Evolutionary conservation across 2,888 invertebrate genomes (phyloP).

Genomic region (Parochlus steinenii): DNA sequence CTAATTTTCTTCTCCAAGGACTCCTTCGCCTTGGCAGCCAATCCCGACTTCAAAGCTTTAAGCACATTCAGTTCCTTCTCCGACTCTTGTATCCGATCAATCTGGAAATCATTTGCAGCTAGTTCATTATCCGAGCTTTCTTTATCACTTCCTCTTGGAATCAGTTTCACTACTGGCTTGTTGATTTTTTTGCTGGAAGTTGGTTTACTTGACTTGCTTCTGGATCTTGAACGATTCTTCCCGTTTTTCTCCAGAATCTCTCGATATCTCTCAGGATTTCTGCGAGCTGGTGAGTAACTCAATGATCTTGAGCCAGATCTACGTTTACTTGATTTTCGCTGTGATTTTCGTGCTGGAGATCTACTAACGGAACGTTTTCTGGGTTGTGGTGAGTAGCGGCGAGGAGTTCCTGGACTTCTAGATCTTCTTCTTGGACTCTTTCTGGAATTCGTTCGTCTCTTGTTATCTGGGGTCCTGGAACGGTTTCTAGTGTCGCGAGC

Average conservation of each 20-base stretch:
- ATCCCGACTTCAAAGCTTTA: constrained; percentile 43
- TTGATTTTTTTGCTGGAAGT: constrained; percentile 13
- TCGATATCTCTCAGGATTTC: constrained; percentile 49
- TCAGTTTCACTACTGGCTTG: constrained; percentile 38
- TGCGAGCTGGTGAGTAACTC: constrained; percentile 51
- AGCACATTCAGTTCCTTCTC: constrained; percentile 51
- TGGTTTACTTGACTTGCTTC: constrained; percentile 14
- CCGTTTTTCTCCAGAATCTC: constrained; percentile 41
- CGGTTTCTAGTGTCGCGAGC: constrained; percentile 12
- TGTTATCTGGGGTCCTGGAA: constrained; percentile 5
- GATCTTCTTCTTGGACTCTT: constrained; percentile 10
- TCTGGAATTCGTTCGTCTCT: constrained; percentile 8
- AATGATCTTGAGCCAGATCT: constrained; percentile 30
- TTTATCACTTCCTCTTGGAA: constrained; percentile 41
- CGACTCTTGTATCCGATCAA: constrained; percentile 42
- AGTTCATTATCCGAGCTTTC: constrained; percentile 31
- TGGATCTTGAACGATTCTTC: constrained; percentile 28
- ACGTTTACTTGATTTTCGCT: constrained; percentile 12
- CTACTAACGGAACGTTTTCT: constrained; percentile 14
- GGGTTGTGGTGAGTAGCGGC: constrained; percentile 13
- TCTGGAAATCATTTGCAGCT: constrained; percentile 31
- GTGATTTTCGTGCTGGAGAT: constrained; percentile 13
- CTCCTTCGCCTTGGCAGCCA: constrained; percentile 57
- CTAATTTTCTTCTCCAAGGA: constrained; percentile 9
- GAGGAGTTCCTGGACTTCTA: constrained; percentile 14